Percentiles rank a stretch among this genome's conserved stretches.
These are phyloP conservation scores for Saccopteryx bilineata DNA, from an alignment of 2,113 vertebrate species.

Conservation along the genomic window DNA sequence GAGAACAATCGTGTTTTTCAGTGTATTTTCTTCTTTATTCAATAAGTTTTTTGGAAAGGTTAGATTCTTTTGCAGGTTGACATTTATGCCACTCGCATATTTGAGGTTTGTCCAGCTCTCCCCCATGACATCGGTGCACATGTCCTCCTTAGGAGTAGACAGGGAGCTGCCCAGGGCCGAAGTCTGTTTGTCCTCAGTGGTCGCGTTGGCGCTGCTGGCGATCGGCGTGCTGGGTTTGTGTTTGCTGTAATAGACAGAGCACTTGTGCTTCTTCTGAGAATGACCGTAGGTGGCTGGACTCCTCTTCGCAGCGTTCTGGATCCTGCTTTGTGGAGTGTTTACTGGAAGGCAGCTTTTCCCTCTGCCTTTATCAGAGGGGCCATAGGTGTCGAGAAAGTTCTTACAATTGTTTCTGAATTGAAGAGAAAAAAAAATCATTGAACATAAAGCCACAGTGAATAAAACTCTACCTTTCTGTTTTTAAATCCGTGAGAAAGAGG, in stretches of 20 bases:
- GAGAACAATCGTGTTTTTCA: slow-evolving; percentile 85
- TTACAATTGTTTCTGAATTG: slow-evolving; percentile 94
- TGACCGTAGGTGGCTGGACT: slow-evolving; percentile 90
- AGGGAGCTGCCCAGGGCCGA: slow-evolving; percentile 73
- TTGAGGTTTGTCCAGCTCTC: slow-evolving; percentile 89
- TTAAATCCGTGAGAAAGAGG: background rate
- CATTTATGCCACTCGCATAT: slow-evolving; percentile 83
- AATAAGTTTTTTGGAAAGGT: slow-evolving; percentile 86
- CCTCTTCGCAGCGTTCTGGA: slow-evolving; percentile 92
- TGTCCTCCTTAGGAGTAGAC: slow-evolving; percentile 84
- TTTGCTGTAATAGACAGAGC: slow-evolving; percentile 95
- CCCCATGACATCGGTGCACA: slow-evolving; percentile 79
- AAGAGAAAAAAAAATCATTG: slow-evolving; percentile 75
- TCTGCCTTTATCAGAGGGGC: slow-evolving; percentile 95
- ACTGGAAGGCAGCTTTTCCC: slow-evolving; percentile 95
- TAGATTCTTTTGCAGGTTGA: slow-evolving; percentile 87
- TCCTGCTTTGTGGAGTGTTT: slow-evolving; percentile 88
- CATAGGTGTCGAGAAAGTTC: slow-evolving; percentile 93
- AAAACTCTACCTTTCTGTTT: background rate
- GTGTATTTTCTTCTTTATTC: slow-evolving; percentile 88
- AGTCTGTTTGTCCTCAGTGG: slow-evolving; percentile 86
- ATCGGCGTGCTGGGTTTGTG: slow-evolving; percentile 89
- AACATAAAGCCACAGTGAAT: background rate
- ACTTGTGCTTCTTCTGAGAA: slow-evolving; percentile 96
- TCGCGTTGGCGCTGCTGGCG: slow-evolving; percentile 58